These are phyloP conservation scores for Halichoeres trimaculatus DNA, from an alignment of 2,113 vertebrate species.

Conservation along the genomic window DNA sequence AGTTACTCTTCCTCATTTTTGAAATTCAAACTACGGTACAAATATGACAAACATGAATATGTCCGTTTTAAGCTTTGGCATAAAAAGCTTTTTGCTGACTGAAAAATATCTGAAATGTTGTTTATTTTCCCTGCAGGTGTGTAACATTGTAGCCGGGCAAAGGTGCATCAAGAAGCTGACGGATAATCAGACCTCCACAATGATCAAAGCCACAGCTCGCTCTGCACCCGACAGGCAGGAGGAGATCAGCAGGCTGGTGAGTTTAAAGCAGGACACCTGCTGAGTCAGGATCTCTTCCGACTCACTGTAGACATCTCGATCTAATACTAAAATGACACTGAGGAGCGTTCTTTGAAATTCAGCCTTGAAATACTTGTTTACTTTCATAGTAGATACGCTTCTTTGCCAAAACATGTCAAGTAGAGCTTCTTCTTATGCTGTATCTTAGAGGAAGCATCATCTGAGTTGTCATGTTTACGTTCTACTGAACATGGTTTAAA, in stretches of 20 bases:
- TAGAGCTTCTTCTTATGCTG: no score
- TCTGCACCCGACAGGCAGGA: conserved; percentile 98
- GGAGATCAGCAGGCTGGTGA: conserved; percentile 98
- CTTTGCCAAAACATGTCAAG: no score
- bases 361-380: not conserved
- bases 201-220: conserved; percentile 98
- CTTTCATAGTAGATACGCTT: not conserved
- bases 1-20: not conserved
- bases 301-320: not conserved
- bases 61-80: not conserved
- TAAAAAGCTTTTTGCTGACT: not conserved
- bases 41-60: no score
- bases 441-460: no score
- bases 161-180: conserved; percentile 99
- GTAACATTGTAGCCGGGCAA: conserved; percentile 98
- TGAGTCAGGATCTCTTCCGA: not conserved
- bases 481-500: not conserved
- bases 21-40: not conserved
- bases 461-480: not conserved
- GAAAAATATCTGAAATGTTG: not conserved
- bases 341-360: not conserved
- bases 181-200: conserved; percentile 99
- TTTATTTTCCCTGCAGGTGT: conserved; percentile 85
- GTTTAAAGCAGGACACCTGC: conserved; percentile 61
- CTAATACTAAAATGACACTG: not conserved